These are phyloP conservation scores for Macrostomum lignano DNA, from an alignment of 1,140 invertebrate genomes.

Conservation along the genomic window DNA sequence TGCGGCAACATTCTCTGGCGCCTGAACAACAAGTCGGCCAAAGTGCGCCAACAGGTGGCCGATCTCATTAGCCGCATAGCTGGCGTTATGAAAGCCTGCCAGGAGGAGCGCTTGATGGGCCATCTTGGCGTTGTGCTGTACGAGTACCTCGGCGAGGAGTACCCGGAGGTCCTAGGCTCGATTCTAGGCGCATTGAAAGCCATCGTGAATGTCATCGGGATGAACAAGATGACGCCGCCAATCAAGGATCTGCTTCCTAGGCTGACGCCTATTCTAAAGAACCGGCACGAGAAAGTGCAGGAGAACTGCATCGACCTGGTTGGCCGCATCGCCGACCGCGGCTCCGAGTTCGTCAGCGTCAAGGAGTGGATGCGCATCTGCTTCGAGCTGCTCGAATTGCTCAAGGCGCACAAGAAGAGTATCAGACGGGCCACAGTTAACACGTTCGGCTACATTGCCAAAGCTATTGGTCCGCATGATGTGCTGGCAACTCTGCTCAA, in stretches of 20 bases:
- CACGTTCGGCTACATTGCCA: conserved; percentile 97
- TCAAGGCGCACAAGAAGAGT: conserved; percentile 97
- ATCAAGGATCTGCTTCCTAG: conserved; percentile 91
- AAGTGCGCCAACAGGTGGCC: conserved; percentile 92
- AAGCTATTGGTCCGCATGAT: conserved; percentile 96
- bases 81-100: conserved; percentile 94
- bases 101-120: conserved; percentile 98
- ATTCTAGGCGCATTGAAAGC: conserved; percentile 89
- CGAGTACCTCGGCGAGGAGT: conserved; percentile 95
- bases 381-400: conserved; percentile 80
- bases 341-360: conserved; percentile 92
- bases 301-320: conserved; percentile 98
- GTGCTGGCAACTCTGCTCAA: conserved; percentile 85
- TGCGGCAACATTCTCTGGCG: conserved; percentile 98
- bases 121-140: conserved; percentile 96
- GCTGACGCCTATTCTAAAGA: conserved; percentile 82
- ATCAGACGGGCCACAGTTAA: conserved; percentile 92
- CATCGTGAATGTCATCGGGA: conserved; percentile 96
- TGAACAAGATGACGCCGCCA: conserved; percentile 99
- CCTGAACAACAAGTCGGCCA: conserved; percentile 94
- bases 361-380: conserved; percentile 99
- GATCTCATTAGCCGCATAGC: conserved; percentile 93
- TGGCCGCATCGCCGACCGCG: conserved; percentile 85
- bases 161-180: conserved; percentile 89
- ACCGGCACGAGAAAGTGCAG: conserved; percentile 54